Evolutionary conservation across 2,888 invertebrate genomes (phyloP).

Genomic region (Watsonalla binaria): DNA sequence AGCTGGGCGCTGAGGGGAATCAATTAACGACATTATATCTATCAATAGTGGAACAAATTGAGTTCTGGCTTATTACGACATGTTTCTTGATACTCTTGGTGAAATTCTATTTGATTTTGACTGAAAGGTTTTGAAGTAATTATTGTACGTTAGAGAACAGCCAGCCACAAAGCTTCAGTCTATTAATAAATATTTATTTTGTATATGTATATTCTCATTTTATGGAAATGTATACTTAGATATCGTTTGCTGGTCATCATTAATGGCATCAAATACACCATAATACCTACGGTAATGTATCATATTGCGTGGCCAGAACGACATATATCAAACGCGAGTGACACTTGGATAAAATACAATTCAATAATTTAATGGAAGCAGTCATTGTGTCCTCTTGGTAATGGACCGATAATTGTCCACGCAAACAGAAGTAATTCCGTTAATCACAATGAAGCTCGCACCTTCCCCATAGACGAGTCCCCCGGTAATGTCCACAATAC

Average conservation of each 20-base stretch:
- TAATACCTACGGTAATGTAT: not conserved
- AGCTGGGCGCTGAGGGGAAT: conserved; percentile 60
- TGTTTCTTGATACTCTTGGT: conserved; percentile 50
- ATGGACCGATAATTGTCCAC: conserved; percentile 75
- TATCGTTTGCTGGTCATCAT: no score
- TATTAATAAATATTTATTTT: no score
- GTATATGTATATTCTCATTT: no score
- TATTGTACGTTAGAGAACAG: no score
- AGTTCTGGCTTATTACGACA: conserved; percentile 25
- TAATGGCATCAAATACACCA: not conserved
- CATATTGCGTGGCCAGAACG: not conserved
- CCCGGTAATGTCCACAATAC: conserved; percentile 51
- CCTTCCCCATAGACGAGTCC: conserved; percentile 49
- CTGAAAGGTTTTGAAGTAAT: no score
- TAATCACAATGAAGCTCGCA: conserved; percentile 70
- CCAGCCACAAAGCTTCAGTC: no score
- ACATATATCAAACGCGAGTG: conserved; percentile 36
- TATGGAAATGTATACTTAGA: no score
- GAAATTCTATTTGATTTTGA: not conserved
- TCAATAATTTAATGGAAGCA: conserved; percentile 65
- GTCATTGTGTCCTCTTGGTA: conserved; percentile 64
- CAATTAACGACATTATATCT: conserved; percentile 67
- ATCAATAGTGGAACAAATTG: conserved; percentile 58
- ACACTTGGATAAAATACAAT: conserved; percentile 53
- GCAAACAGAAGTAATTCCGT: conserved; percentile 75